phyloP scores from a whole-genome alignment of 2,113 vertebrate genomes.

The Pristiophorus japonicus region DNA sequence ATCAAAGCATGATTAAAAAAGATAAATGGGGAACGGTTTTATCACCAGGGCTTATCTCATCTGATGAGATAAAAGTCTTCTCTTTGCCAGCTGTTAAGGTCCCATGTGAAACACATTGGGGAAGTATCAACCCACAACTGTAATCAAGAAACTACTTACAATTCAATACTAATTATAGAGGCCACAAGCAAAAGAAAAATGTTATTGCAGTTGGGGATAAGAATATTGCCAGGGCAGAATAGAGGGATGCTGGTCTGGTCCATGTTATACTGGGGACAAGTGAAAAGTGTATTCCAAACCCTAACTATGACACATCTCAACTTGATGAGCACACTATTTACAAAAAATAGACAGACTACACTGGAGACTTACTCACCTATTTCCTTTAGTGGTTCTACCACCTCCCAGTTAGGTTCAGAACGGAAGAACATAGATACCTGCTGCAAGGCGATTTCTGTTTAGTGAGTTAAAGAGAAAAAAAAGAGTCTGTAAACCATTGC shows the following conservation, averaged over 20 bases:
- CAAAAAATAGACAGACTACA: background rate
- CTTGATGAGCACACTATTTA: background rate
- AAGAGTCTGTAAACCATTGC: background rate
- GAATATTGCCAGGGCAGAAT: background rate
- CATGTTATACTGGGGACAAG: background rate
- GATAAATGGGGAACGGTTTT: background rate
- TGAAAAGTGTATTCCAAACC: background rate
- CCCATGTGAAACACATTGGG: background rate
- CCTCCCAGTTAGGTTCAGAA: slow-evolving; percentile 92
- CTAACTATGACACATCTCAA: background rate
- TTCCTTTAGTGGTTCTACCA: slow-evolving; percentile 87
- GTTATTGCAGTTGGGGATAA: background rate
- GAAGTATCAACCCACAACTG: background rate
- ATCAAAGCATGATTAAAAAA: background rate
- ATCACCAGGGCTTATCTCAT: background rate
- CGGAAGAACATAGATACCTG: slow-evolving; percentile 99
- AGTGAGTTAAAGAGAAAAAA: slow-evolving; percentile 36
- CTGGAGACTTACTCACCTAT: slow-evolving; percentile 66
- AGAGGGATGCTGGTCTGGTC: background rate
- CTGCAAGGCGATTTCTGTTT: slow-evolving; percentile 89
- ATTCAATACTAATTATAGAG: background rate
- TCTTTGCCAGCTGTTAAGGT: background rate
- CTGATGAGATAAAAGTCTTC: background rate
- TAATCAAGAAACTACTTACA: background rate
- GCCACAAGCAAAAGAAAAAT: background rate